Evolutionary conservation across 1,140 invertebrate genomes (phyloP).

Genomic region (Drosophila ambigua): DNA sequence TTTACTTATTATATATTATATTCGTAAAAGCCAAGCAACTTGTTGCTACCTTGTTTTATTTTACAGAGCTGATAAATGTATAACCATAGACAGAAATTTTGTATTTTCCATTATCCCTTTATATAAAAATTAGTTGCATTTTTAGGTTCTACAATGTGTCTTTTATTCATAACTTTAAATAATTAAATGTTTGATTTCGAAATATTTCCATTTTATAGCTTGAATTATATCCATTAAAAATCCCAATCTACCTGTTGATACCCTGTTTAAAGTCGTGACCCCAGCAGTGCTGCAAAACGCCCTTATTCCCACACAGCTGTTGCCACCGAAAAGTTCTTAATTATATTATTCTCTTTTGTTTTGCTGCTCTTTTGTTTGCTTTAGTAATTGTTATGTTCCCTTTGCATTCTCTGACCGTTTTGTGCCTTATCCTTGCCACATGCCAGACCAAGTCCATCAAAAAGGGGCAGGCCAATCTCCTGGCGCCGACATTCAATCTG

Average conservation of each 20-base stretch:
- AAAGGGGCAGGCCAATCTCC: constrained; percentile 51
- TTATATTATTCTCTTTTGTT: constrained; percentile 43
- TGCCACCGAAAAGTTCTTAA: constrained; percentile 40
- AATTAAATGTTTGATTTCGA: too few relatives aligned
- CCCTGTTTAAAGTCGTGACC: constrained; percentile 11
- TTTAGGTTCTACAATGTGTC: too few relatives aligned
- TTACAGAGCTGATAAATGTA: too few relatives aligned
- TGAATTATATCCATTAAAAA: neutral
- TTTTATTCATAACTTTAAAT: too few relatives aligned
- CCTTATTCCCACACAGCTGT: constrained; percentile 44
- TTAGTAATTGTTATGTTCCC: constrained; percentile 44
- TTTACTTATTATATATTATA: too few relatives aligned
- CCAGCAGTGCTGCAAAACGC: constrained; percentile 49
- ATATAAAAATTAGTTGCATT: too few relatives aligned
- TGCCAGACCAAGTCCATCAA: constrained; percentile 60
- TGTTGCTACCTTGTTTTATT: too few relatives aligned
- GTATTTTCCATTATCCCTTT: too few relatives aligned
- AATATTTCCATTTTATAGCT: neutral
- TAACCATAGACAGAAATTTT: too few relatives aligned
- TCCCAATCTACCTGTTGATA: constrained; percentile 13
- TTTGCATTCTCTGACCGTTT: constrained; percentile 12
- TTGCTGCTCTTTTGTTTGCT: constrained; percentile 35
- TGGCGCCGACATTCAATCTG: constrained; percentile 14
- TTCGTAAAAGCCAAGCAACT: too few relatives aligned
- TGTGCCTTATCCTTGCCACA: constrained; percentile 21